Evolutionary conservation across 2,797 vertebrate species (phyloP), one percentile per base, ranked within the genome.

Genomic region (Epinephelus malabaricus): DNA sequence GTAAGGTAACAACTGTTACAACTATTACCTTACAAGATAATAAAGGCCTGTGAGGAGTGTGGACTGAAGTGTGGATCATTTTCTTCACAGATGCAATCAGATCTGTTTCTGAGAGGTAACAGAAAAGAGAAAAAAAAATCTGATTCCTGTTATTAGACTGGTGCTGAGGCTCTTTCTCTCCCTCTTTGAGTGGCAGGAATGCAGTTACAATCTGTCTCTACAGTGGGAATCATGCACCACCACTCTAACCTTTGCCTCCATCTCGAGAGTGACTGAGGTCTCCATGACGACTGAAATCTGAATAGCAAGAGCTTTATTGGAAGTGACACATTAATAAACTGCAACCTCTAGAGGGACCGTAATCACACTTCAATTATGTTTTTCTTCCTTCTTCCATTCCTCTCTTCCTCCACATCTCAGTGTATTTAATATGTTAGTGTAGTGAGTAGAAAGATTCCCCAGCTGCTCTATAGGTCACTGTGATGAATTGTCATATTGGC

Each of bases 311-410:
- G 77, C 84, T 88, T 94, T 93, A 94, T 95, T 95, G 90, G 91
- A 95, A 95, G 92, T 93, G 95, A 95, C 95, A 95, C 85, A 89
- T 95, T 95, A 95, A 95, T 95, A 95, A 95, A 95, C 90, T 89
- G 86, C 80, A 89, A 89, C 85, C 94, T 91, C 92, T 72, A 38
- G 87, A 93, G 92, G 85, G 82, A 84, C 86, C 72, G 82, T 92
- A 93, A 94, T 94, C 92, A 94, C 89, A 93, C 91, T 92, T 94
- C 91, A 91, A 92, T 95, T 94, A 91, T 90, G 85, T 88, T 75
- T 65, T 25, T 38, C 78, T 65, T 68, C 45, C 40, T 62, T 76
- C 78, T 58, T 63, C 70, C 67, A n/a, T 54, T 61, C 60, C 59
- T 55, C 21, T 72, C 64, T 38, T 65, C 81, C 63, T 68, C 49